Conservation (phyloP, 2,888 invertebrate species). For the Erannis defoliaria region DNA sequence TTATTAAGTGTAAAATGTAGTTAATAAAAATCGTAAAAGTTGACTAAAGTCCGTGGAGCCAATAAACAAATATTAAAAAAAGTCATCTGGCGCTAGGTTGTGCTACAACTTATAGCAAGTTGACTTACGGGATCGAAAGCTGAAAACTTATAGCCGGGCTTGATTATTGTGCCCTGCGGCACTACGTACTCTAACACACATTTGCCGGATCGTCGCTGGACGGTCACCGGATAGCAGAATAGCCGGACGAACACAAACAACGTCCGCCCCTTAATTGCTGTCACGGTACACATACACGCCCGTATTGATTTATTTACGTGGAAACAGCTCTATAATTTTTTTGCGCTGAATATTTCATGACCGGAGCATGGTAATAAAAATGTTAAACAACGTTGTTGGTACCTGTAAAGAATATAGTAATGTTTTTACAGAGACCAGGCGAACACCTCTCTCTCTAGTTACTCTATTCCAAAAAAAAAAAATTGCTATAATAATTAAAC, state of each 20-base stretch:
- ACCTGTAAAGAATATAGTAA: no score
- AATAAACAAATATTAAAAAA: no score
- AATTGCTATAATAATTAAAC: no score
- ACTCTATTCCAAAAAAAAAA: no score
- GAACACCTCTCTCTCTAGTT: no score
- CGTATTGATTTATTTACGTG: conserved; percentile 41
- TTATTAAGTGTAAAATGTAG: no score
- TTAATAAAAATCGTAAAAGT: no score
- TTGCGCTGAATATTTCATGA: not conserved
- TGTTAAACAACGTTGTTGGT: not conserved
- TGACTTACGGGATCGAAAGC: not conserved
- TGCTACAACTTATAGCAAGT: no score
- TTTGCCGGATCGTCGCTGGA: not conserved
- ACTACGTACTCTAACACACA: not conserved
- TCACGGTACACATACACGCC: conserved; percentile 51
- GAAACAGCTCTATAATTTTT: conserved; percentile 15
- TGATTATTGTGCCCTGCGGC: not conserved
- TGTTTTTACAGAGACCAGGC: no score
- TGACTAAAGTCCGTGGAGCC: no score
- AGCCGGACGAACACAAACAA: conserved; percentile 47
- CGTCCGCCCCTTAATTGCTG: conserved; percentile 58
- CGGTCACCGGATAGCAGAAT: conserved; percentile 50
- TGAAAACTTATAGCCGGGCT: not conserved
- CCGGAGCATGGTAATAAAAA: conserved; percentile 6
- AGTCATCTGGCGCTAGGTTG: no score